Evolutionary conservation across 2,888 invertebrate genomes (phyloP).

Genomic region (Drosophila anceps): DNA sequence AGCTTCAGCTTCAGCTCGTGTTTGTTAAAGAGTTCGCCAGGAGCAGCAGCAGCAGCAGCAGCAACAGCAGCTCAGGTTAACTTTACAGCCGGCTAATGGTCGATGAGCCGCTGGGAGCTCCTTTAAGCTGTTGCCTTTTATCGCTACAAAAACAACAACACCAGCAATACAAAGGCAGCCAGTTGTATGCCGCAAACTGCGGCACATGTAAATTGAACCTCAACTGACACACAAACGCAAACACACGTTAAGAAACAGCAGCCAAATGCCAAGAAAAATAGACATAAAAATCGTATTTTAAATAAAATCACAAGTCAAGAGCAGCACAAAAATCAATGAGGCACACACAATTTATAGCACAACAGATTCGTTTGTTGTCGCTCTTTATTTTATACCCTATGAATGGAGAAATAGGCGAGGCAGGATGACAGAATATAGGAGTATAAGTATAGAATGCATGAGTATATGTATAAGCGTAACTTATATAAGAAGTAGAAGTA

Average conservation of each 20-base stretch:
- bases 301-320: conserved; percentile 59
- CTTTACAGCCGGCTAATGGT: conserved; percentile 61
- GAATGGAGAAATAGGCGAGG: neutral
- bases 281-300: conserved; percentile 53
- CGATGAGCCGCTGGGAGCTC: conserved; percentile 54
- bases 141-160: conserved; percentile 13
- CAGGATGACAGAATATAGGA: neutral
- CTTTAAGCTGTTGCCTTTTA: conserved; percentile 52
- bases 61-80: conserved; percentile 45
- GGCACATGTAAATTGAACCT: conserved; percentile 51
- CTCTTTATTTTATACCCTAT: conserved; percentile 33
- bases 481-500: neutral
- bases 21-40: conserved; percentile 30
- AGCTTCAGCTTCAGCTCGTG: conserved; percentile 2
- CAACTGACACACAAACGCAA: conserved; percentile 13
- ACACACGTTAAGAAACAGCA: neutral
- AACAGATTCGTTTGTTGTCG: conserved; percentile 29
- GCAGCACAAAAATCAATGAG: conserved; percentile 63
- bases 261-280: conserved; percentile 37
- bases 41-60: neutral
- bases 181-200: conserved; percentile 43
- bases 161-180: conserved; percentile 19
- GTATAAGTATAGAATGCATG: neutral
- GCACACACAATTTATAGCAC: conserved; percentile 62
- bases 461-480: no score